A percentile compares a stretch with the other conserved stretches of the same genome.
Conservation (phyloP, 2,888 invertebrate genomes). For the Limnephilus rhombicus region DNA sequence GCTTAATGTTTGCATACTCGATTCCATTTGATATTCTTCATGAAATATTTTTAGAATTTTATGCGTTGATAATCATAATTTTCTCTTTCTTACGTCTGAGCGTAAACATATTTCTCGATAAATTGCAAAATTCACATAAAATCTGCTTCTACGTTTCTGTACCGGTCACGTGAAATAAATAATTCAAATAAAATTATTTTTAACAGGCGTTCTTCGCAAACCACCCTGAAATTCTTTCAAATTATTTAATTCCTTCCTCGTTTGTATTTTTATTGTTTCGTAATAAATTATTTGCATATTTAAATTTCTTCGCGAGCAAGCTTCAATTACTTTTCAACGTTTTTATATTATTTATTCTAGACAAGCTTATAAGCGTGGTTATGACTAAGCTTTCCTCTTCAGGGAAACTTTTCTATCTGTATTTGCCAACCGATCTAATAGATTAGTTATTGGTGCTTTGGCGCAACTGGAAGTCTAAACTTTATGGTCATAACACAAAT, state of each 20-base stretch:
- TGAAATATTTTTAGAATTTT: background rate
- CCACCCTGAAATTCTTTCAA: background rate
- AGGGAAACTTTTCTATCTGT: background rate
- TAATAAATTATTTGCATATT: background rate
- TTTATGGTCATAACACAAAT: background rate
- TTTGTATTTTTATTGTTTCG: background rate
- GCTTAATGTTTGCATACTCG: slow-evolving; percentile 12
- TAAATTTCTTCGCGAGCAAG: background rate
- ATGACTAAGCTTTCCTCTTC: background rate
- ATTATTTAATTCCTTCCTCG: background rate
- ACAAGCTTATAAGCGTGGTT: background rate
- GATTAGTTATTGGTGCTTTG: background rate
- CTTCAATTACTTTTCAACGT: background rate
- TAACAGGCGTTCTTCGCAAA: background rate
- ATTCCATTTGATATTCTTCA: background rate
- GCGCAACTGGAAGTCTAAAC: background rate
- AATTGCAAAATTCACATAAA: background rate
- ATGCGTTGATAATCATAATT: background rate
- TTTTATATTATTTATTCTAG: background rate
- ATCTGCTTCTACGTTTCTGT: background rate
- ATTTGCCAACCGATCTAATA: background rate
- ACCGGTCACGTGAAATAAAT: background rate
- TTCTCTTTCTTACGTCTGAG: background rate
- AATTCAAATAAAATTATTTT: background rate
- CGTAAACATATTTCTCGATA: background rate